Percentiles rank a stretch among this genome's conserved stretches.
Evolutionary conservation across 2,888 invertebrate genomes (phyloP).

Genomic region (Cheilosia vulpina): DNA sequence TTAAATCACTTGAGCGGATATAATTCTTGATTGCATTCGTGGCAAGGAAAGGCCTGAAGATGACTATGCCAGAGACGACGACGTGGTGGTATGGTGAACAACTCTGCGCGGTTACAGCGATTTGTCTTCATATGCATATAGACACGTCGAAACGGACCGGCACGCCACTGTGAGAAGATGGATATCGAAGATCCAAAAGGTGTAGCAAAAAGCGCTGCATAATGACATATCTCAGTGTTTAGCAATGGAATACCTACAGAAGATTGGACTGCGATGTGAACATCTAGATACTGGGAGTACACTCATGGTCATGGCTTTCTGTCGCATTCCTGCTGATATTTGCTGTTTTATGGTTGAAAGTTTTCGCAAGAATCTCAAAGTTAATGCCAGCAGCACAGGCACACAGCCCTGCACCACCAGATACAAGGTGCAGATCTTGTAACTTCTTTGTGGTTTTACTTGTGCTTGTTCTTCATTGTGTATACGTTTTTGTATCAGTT

Average conservation of each 20-base stretch:
- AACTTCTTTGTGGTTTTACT: constrained; percentile 18
- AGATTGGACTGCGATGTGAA: constrained; percentile 32
- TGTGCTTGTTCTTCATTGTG: background rate
- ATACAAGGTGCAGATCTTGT: constrained; percentile 44
- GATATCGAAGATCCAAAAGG: constrained; percentile 58
- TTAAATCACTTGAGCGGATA: constrained; percentile 75
- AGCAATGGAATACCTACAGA: constrained; percentile 37
- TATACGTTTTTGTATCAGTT: constrained; percentile 22
- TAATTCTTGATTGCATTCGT: constrained; percentile 75
- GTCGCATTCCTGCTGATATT: constrained; percentile 41
- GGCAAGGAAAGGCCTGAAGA: constrained; percentile 55
- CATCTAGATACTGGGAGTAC: constrained; percentile 14
- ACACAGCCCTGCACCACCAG: background rate
- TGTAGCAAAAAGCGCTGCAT: constrained; percentile 71
- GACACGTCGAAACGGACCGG: constrained; percentile 14
- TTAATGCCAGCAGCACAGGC: constrained; percentile 34
- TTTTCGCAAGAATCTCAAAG: constrained; percentile 64
- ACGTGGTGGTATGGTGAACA: background rate
- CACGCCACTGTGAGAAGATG: constrained; percentile 26
- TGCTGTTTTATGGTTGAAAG: constrained; percentile 67
- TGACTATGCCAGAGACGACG: constrained; percentile 7
- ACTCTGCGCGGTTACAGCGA: constrained; percentile 42
- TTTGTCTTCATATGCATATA: constrained; percentile 69
- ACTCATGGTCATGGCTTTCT: constrained; percentile 47
- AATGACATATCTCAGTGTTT: constrained; percentile 72